Percentiles rank a stretch among this genome's conserved stretches.
Conservation (phyloP, 1,140 invertebrate genomes). For the Drosophila truncata region DNA sequence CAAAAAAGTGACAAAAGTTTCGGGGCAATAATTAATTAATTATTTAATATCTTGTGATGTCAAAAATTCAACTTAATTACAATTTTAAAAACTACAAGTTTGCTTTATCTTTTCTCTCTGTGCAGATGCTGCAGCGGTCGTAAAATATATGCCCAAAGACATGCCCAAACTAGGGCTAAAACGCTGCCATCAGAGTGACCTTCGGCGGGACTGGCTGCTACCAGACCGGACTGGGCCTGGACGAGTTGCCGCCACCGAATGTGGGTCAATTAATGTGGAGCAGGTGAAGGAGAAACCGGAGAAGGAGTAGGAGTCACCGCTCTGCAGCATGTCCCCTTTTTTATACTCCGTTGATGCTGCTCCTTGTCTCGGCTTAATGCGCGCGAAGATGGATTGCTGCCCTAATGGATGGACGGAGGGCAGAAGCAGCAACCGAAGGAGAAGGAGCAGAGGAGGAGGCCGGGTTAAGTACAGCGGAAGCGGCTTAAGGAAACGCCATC, state of each 20-base stretch:
- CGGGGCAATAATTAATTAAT: too few species aligned
- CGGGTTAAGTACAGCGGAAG: slow-evolving; percentile 61
- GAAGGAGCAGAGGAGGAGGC: not conserved
- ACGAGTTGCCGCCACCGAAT: slow-evolving; percentile 67
- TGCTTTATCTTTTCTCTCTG: not conserved
- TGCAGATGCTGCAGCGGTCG: slow-evolving; percentile 28
- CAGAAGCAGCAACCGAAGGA: not conserved
- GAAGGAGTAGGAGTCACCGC: slow-evolving; percentile 29
- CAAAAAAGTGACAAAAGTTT: too few species aligned
- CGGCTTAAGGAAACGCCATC: slow-evolving; percentile 73
- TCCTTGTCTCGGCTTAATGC: slow-evolving; percentile 59
- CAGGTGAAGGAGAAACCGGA: slow-evolving; percentile 47
- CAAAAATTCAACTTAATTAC: not conserved
- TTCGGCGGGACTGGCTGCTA: slow-evolving; percentile 24
- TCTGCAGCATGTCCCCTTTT: slow-evolving; percentile 60
- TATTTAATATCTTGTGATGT: too few species aligned
- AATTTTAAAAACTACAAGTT: not conserved
- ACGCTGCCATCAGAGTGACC: slow-evolving; percentile 43
- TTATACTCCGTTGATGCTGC: slow-evolving; percentile 15
- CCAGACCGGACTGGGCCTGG: slow-evolving; percentile 25
- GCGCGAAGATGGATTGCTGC: slow-evolving; percentile 61
- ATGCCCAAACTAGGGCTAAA: slow-evolving; percentile 40
- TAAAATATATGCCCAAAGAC: slow-evolving; percentile 23
- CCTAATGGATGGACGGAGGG: slow-evolving; percentile 49
- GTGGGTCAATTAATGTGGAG: slow-evolving; percentile 73